phyloP scores from a whole-genome alignment of 2,888 invertebrate species.

The Xylota sylvarum region DNA sequence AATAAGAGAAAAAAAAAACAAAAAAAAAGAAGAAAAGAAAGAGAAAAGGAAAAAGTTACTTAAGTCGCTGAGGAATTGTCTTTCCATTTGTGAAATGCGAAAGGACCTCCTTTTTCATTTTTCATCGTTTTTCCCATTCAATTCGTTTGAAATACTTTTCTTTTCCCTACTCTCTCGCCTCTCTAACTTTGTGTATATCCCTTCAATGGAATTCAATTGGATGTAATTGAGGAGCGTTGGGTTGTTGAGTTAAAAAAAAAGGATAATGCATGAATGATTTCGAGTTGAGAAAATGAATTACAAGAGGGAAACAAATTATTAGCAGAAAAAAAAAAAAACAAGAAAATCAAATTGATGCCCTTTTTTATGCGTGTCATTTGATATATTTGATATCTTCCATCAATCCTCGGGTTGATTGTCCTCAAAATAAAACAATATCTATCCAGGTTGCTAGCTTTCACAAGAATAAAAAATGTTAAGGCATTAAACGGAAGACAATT shows the following conservation, averaged over 20 bases:
- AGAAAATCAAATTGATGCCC: conserved; percentile 39
- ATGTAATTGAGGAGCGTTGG: conserved; percentile 46
- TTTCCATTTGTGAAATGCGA: conserved; percentile 66
- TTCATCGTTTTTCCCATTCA: conserved; percentile 50
- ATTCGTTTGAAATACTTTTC: conserved; percentile 42
- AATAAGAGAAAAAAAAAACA: not conserved
- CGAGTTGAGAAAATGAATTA: conserved; percentile 39
- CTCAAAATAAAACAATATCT: not conserved
- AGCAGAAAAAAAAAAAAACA: not conserved
- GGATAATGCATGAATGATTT: conserved; percentile 51
- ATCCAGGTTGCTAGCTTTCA: not conserved
- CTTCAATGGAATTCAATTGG: conserved; percentile 50
- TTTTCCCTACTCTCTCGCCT: not conserved
- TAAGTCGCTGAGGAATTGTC: conserved; percentile 66
- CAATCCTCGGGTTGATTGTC: conserved; percentile 27
- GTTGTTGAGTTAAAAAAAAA: conserved; percentile 13
- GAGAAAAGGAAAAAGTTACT: conserved; percentile 47
- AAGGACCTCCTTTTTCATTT: conserved; percentile 53
- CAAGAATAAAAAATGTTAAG: not conserved
- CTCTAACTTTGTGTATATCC: not conserved
- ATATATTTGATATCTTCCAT: conserved; percentile 34
- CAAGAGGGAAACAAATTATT: conserved; percentile 20
- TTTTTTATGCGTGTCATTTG: conserved; percentile 46
- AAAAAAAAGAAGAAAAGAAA: not conserved
- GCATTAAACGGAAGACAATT: not conserved